Conservation (phyloP, 2,797 vertebrate genomes). For the Acrossocheilus wenchowensis region DNA sequence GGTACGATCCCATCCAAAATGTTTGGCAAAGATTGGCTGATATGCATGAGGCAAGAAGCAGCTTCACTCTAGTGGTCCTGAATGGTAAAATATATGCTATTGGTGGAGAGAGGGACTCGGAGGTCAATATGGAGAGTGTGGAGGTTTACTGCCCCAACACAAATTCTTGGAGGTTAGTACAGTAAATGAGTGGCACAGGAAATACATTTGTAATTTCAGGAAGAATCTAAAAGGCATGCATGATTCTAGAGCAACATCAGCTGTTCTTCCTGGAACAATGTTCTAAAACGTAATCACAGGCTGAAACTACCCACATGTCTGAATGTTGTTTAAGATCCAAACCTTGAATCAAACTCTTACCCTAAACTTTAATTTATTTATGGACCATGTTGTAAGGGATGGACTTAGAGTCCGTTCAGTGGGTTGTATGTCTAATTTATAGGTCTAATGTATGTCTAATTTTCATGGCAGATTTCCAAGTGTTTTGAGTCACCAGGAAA, state of each 20-base stretch:
- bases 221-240: background rate
- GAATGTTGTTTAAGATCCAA: background rate
- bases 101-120: constrained; percentile 59
- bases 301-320: background rate
- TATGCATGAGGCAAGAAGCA: constrained; percentile 59
- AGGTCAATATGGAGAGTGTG: constrained; percentile 58
- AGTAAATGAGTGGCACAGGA: background rate
- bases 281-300: background rate
- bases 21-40: constrained; percentile 61
- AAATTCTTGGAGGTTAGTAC: constrained; percentile 62
- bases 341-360: background rate
- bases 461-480: background rate
- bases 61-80: constrained; percentile 56
- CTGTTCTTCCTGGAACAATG: background rate
- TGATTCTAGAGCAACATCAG: background rate
- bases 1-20: constrained; percentile 58
- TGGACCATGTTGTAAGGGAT: background rate
- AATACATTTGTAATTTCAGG: background rate
- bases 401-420: background rate
- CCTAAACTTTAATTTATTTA: background rate
- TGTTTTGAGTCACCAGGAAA: background rate
- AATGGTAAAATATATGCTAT: constrained; percentile 60
- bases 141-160: constrained; percentile 61
- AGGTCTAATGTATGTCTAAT: background rate
- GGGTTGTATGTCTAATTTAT: too few species aligned